These are phyloP conservation scores for Zosterops lateralis DNA, from an alignment of 2,113 vertebrate species.

Conservation along the genomic window DNA sequence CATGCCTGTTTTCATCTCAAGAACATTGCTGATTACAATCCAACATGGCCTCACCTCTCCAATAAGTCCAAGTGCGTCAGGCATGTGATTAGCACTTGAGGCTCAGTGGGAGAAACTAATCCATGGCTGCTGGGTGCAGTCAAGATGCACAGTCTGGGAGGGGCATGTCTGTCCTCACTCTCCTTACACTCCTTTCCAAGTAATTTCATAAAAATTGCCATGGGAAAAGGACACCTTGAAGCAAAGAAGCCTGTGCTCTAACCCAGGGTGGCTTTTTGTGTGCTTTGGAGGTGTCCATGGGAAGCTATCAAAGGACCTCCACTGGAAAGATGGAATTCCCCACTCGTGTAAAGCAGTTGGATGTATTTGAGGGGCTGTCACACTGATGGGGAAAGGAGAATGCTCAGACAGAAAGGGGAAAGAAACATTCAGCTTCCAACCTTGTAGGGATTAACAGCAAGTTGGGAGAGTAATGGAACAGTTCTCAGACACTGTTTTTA, in stretches of 20 bases:
- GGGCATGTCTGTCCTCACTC: neutral
- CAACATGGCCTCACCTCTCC: neutral
- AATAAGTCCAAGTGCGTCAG: neutral
- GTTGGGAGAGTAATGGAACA: neutral
- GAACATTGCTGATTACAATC: neutral
- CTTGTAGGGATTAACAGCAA: neutral
- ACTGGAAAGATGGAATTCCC: neutral
- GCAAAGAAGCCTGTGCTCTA: neutral
- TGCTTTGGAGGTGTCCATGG: neutral
- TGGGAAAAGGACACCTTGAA: neutral
- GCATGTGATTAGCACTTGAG: neutral
- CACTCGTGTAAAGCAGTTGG: neutral
- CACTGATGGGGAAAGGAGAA: neutral
- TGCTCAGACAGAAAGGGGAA: neutral
- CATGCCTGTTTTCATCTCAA: rapidly evolving
- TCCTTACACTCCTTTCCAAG: neutral
- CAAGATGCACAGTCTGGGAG: neutral
- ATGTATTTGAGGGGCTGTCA: neutral
- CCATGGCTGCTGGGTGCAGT: neutral
- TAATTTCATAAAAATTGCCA: rapidly evolving
- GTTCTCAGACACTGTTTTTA: neutral
- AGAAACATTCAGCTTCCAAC: neutral
- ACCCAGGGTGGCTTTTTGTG: neutral
- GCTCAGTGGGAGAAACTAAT: neutral
- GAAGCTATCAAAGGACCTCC: neutral